phyloP scores from a whole-genome alignment of 1,140 invertebrate species.

The Dryas iulia region DNA sequence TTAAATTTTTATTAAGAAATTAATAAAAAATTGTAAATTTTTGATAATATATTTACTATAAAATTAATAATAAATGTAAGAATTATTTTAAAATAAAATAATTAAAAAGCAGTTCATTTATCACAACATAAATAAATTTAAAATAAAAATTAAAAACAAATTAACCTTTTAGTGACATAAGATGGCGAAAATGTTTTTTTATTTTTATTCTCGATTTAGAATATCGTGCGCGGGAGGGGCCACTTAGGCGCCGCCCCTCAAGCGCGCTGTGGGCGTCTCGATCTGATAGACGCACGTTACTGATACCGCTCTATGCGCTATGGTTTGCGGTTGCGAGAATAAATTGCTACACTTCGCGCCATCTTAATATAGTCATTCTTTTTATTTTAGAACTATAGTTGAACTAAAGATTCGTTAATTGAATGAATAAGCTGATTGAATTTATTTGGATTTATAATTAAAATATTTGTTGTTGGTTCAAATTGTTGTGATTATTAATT shows the following conservation, averaged over 20 bases:
- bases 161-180: slow-evolving; percentile 18
- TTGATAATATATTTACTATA: no score
- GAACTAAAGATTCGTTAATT: not conserved
- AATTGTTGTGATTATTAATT: no score
- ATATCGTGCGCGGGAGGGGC: slow-evolving; percentile 39
- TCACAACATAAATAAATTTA: not conserved
- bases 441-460: no score
- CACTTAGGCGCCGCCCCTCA: slow-evolving; percentile 46
- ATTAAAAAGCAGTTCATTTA: no score
- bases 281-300: slow-evolving; percentile 29
- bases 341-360: slow-evolving; percentile 34
- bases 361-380: slow-evolving; percentile 25
- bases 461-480: no score
- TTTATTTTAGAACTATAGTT: slow-evolving; percentile 1
- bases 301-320: slow-evolving; percentile 32
- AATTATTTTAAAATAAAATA: no score
- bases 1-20: no score
- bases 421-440: no score
- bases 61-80: no score
- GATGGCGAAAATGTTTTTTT: slow-evolving; percentile 23
- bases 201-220: slow-evolving; percentile 22
- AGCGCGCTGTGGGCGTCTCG: slow-evolving; percentile 54
- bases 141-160: slow-evolving; percentile 5
- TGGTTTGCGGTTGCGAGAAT: slow-evolving; percentile 33
- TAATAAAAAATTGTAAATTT: no score